Base-by-base conservation (phyloP, 2,797 vertebrate species). In the Telmatherina bonti region DNA sequence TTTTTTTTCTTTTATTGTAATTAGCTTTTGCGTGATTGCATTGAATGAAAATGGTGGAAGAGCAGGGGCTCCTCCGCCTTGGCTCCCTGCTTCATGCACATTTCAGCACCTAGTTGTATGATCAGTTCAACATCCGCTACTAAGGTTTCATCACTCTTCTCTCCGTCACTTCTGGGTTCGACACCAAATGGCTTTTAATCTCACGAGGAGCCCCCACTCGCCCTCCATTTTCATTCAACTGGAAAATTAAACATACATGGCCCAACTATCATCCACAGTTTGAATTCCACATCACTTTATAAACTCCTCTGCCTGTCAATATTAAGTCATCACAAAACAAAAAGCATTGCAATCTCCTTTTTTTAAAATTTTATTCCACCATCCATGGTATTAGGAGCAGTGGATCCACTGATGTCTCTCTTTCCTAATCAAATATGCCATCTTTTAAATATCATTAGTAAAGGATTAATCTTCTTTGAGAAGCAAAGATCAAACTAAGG, bases 91-190 rank as follows among this genome's bases (percentile, higher is more conserved):
- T 52, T 24, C 49, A 43, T 43, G 16, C 41, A 43, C 41, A 43
- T 43, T 43, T 43, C 41, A 43, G 6, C 4, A 20, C 13, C n/a
- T 20, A 45, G 43, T 43, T 20, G 20, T 24, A 6, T n/a, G n/a
- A n/a, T n/a, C n/a, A n/a, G n/a, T n/a, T n/a, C n/a, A n/a, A 99
- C 97, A 0, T 99, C 97, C 2, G 98, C 97, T 1, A 99, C 97
- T 74, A 99, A 89, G 83, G 98, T 92, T 74, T 93, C 97, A 0
- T 99, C 97, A 2, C 97, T 99, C 89, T 98, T 99, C 89, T 98
- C 97, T 0, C 96, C 97, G 0, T 99, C 97, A 20, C 97, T 98
- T 90, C 97, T 99, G 87, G 88, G 26, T 71, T 3, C 54, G 67
- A 62, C 8, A 76, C 0, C 76, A 38, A 64, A 62, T 31, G 13